A percentile compares a stretch with the other conserved stretches of the same genome.
phyloP scores from a whole-genome alignment of 2,113 vertebrate species.

The Donacobius atricapilla region DNA sequence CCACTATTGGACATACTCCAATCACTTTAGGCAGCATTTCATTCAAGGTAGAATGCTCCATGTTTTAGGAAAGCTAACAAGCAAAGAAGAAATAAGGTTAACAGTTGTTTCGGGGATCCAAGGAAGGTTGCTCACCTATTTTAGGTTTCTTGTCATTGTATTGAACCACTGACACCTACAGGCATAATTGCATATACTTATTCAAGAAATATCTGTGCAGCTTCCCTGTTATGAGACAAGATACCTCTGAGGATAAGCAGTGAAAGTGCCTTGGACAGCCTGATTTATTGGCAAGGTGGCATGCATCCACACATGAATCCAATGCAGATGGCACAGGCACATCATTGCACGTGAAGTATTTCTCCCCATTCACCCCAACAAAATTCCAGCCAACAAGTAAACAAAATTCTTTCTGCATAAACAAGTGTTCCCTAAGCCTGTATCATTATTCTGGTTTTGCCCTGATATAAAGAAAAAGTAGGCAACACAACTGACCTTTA shows the following conservation, averaged over 20 bases:
- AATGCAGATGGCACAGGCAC: background rate
- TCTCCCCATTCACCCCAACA: background rate
- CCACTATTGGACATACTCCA: background rate
- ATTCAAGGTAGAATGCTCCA: background rate
- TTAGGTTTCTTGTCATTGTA: background rate
- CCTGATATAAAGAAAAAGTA: background rate
- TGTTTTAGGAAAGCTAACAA: background rate
- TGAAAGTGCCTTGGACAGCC: background rate
- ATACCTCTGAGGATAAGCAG: background rate
- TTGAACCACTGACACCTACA: slow-evolving; percentile 6
- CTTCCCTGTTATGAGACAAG: background rate
- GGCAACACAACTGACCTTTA: background rate
- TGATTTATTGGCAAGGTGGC: background rate
- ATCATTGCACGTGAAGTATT: background rate
- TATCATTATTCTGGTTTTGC: background rate
- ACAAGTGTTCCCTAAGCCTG: background rate
- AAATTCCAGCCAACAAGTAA: background rate
- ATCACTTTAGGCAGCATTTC: background rate
- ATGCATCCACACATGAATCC: background rate
- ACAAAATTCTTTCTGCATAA: background rate
- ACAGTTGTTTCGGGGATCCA: background rate
- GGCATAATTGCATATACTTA: background rate
- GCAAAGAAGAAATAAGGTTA: background rate
- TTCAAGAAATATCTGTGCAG: background rate
- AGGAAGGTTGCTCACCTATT: background rate